A percentile compares a stretch with the other conserved stretches of the same genome.
Evolutionary conservation across 2,113 vertebrate species (phyloP).

Genomic region (Megaleporinus macrocephalus): DNA sequence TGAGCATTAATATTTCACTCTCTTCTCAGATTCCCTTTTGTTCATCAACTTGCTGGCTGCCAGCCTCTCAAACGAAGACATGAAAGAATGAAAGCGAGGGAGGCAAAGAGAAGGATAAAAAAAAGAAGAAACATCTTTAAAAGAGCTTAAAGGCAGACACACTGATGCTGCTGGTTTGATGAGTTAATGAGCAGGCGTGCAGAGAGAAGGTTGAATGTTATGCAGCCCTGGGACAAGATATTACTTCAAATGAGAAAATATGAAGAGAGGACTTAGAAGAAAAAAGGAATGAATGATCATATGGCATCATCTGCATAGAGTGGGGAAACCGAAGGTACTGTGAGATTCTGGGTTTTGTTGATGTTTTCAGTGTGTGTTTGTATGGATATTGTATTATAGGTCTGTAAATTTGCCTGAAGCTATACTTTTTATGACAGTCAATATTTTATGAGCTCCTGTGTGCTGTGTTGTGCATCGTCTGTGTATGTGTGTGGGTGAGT

Average conservation of each 20-base stretch:
- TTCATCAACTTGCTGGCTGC: slow-evolving; percentile 45
- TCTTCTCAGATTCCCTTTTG: slow-evolving; percentile 74
- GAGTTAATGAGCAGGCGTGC: slow-evolving; percentile 22
- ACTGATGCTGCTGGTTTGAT: slow-evolving; percentile 4
- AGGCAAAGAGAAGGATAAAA: slow-evolving; percentile 20
- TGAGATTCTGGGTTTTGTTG: neutral
- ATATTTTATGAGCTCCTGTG: neutral
- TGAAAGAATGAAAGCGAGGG: slow-evolving; percentile 32
- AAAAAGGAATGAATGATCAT: too few relatives aligned
- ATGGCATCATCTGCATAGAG: too few relatives aligned
- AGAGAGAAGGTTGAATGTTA: slow-evolving; percentile 9
- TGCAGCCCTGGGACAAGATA: neutral
- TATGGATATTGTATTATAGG: neutral
- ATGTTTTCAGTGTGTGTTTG: neutral
- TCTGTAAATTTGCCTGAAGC: neutral
- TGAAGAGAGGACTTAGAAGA: neutral
- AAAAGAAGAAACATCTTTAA: slow-evolving; percentile 3
- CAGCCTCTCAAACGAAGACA: slow-evolving; percentile 34
- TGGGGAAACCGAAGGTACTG: neutral
- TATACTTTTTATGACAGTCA: neutral
- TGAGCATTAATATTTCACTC: slow-evolving; percentile 75
- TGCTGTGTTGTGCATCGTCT: neutral
- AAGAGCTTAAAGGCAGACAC: neutral
- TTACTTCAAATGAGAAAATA: neutral
- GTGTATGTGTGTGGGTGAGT: neutral